Percentiles rank a stretch among this genome's conserved stretches.
Evolutionary conservation across 2,797 vertebrate genomes (phyloP).

Genomic region (Esox lucius): DNA sequence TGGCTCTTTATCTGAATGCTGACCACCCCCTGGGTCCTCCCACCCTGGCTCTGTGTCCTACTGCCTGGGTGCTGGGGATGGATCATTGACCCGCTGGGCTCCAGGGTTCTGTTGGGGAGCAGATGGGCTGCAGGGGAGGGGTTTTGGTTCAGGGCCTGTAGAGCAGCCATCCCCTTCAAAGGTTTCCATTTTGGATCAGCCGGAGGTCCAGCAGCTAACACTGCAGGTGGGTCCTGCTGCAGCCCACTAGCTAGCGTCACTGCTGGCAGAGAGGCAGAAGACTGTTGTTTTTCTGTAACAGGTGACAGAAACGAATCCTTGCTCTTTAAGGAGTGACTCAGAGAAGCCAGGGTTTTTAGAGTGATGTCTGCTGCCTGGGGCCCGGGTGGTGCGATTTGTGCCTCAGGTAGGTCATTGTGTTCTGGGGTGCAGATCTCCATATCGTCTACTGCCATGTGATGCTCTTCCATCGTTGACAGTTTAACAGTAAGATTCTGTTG

Average conservation of each 20-base stretch:
- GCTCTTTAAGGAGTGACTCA: constrained; percentile 25
- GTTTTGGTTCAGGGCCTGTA: constrained; percentile 47
- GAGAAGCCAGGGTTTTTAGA: constrained; percentile 33
- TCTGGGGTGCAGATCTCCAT: constrained; percentile 91
- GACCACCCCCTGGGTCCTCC: constrained; percentile 73
- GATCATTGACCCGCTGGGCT: not conserved
- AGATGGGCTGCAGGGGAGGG: constrained; percentile 51
- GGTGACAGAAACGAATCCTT: constrained; percentile 26
- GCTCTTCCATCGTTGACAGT: constrained; percentile 50
- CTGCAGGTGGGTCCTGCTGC: constrained; percentile 57
- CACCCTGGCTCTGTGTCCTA: not conserved
- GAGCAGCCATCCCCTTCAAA: constrained; percentile 79
- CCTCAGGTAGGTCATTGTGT: constrained; percentile 61
- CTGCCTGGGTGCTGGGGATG: constrained; percentile 62
- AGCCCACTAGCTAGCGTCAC: constrained; percentile 27
- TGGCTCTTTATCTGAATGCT: constrained; percentile 97
- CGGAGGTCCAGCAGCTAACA: constrained; percentile 32
- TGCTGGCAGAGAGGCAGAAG: constrained; percentile 22
- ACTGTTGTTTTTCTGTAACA: constrained; percentile 42
- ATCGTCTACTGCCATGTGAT: constrained; percentile 74
- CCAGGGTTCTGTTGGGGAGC: constrained; percentile 50
- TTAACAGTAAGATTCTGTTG: constrained; percentile 41
- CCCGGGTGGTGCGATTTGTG: constrained; percentile 43
- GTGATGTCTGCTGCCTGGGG: constrained; percentile 25
- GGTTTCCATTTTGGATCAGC: constrained; percentile 92